phyloP scores from a whole-genome alignment of 1,140 invertebrate genomes.

The Lasioglossum baleicum region DNA sequence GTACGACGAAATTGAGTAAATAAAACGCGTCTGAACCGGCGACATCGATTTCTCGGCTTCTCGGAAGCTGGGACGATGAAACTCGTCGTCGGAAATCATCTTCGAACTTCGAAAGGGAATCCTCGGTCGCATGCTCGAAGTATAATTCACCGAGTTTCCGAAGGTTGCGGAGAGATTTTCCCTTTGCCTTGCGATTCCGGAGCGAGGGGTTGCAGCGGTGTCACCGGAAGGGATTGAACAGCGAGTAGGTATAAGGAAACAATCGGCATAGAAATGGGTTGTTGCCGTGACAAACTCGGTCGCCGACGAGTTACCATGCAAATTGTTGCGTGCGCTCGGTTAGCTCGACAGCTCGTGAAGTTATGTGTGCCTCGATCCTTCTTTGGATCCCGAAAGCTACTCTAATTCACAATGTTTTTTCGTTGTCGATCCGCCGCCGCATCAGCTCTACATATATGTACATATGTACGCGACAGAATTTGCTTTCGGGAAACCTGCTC shows the following conservation, averaged over 20 bases:
- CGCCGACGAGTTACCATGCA: constrained; percentile 56
- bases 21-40: neutral
- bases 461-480: too few relatives aligned
- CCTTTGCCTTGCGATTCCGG: neutral
- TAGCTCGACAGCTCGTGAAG: constrained; percentile 29
- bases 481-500: neutral
- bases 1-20: neutral
- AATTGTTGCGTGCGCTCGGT: constrained; percentile 53
- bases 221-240: constrained; percentile 23
- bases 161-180: constrained; percentile 3
- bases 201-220: neutral
- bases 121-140: neutral
- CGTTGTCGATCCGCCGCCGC: too few relatives aligned
- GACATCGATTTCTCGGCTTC: constrained; percentile 7
- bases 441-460: too few relatives aligned
- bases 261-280: constrained; percentile 71
- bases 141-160: constrained; percentile 36
- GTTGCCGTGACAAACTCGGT: constrained; percentile 54
- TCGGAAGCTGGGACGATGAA: too few relatives aligned
- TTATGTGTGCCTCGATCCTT: constrained; percentile 21
- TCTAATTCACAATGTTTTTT: neutral
- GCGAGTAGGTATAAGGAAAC: constrained; percentile 61
- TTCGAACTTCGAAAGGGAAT: constrained; percentile 4
- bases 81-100: neutral
- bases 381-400: neutral